These are phyloP conservation scores for Cantharis rufa DNA, from an alignment of 2,888 invertebrate genomes.

Conservation along the genomic window DNA sequence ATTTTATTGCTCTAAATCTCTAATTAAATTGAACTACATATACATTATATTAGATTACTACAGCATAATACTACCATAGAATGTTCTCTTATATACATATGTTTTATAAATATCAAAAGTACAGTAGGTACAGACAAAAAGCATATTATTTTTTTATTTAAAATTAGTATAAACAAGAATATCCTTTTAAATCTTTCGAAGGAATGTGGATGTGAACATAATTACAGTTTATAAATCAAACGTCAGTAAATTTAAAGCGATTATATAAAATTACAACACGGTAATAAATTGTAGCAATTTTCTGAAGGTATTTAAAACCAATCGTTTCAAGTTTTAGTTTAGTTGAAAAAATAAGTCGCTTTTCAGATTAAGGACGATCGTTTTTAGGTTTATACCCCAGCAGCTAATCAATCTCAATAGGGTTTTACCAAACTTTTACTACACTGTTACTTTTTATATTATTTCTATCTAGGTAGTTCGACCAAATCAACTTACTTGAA, in stretches of 20 bases:
- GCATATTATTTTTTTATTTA: too few relatives aligned
- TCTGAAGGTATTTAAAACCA: background rate
- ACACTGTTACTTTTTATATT: background rate
- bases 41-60: background rate
- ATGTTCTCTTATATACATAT: background rate
- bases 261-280: background rate
- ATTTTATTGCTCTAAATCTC: background rate
- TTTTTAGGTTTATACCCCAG: background rate
- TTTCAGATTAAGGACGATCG: background rate
- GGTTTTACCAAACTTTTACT: background rate
- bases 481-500: background rate
- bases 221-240: background rate
- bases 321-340: background rate
- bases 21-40: background rate
- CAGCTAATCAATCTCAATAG: background rate
- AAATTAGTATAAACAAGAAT: too few relatives aligned
- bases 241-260: background rate
- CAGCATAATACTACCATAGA: background rate
- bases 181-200: too few relatives aligned
- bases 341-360: background rate
- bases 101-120: background rate
- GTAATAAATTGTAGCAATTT: background rate
- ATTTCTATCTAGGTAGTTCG: background rate
- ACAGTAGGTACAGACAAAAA: too few relatives aligned
- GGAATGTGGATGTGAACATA: background rate